Evolutionary conservation across 2,888 invertebrate genomes (phyloP).

Genomic region (Poecilobothrus nobilitatus): DNA sequence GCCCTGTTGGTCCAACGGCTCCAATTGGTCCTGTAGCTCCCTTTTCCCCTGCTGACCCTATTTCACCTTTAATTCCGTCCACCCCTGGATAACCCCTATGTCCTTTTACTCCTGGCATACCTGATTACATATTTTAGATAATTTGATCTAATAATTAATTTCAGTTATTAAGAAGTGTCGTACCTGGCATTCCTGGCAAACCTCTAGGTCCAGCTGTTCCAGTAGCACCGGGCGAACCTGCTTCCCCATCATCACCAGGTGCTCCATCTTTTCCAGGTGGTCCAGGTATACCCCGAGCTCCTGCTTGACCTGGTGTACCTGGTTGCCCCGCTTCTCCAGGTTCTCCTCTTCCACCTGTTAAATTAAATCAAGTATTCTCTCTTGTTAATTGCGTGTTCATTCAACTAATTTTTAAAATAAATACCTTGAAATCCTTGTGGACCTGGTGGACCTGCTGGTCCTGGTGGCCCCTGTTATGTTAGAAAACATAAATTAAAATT

Average conservation of each 20-base stretch:
- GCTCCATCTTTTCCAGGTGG: conserved; percentile 67
- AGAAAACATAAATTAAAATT: neutral
- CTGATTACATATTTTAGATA: too few species aligned
- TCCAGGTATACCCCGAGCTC: conserved; percentile 62
- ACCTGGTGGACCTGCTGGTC: conserved; percentile 53
- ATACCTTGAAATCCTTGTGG: conserved; percentile 67
- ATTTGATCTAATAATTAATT: too few species aligned
- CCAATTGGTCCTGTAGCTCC: conserved; percentile 66
- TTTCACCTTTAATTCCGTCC: conserved; percentile 75
- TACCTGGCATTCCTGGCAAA: conserved; percentile 61
- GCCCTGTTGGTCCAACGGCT: conserved; percentile 58
- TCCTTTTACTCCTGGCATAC: conserved; percentile 73
- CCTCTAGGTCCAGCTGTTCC: conserved; percentile 71
- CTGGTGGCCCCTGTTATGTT: conserved; percentile 54
- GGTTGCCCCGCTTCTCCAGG: conserved; percentile 65
- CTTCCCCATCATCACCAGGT: conserved; percentile 72
- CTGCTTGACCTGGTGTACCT: conserved; percentile 62
- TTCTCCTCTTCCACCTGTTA: conserved; percentile 61
- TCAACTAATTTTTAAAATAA: neutral
- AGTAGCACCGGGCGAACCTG: conserved; percentile 60
- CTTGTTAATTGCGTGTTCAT: neutral
- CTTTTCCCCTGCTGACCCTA: conserved; percentile 66
- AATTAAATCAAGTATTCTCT: too few species aligned
- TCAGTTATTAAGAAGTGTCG: too few species aligned
- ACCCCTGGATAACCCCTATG: conserved; percentile 72